Evolutionary conservation across 2,888 invertebrate genomes (phyloP), one percentile per base, ranked within the genome.

Genomic region (Cenopis cana): DNA sequence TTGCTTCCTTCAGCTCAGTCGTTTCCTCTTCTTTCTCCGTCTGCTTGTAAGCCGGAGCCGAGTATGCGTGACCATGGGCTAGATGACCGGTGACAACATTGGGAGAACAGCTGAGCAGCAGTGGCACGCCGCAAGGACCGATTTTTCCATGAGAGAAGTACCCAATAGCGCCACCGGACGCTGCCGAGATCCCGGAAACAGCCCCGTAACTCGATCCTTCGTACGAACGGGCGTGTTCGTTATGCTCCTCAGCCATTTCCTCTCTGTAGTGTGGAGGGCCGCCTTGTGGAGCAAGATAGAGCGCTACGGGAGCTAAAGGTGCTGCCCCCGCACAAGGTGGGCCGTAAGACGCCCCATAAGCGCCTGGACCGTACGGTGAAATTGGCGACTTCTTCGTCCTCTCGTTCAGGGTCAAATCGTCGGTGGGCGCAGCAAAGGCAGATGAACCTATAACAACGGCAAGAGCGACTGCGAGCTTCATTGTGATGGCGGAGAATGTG

Each of bases 91-190:
- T 61, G 12, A 77, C 74, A 0, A 83, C 79, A 50, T 78, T 77
- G 0, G 84, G 82, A 6, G 81, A 74, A 66, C 84, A 84, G 75
- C 78, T 82, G 2, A 85, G 76, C 5, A 85, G 80, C 2, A 83
- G 61, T 0, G 84, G 84, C 1, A 80, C 68, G 20, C 75, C 77
- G 74, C 81, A 80, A 4, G 75, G 77, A 0, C 79, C 76, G 1
- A 78, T 60, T 17, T 77, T 76, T 8, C 79, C 79, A 54, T 76
- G 71, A 2, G 81, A 80, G 76, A 81, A 81, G n/a, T 80, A 8
- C 4, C 80, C 80, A 0, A 80, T 59, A 0, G 79, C 80, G 1
- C 76, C 61, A 3, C 73, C 75, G 3, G 20, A 57, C 29, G 33
- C 20, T 49, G 52, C 65, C n/a, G 65, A 17, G 50, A 57, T 52